Percentiles rank a stretch among this genome's conserved stretches.
Evolutionary conservation across 1,140 invertebrate genomes (phyloP).

Genomic region (Penaeus japonicus): DNA sequence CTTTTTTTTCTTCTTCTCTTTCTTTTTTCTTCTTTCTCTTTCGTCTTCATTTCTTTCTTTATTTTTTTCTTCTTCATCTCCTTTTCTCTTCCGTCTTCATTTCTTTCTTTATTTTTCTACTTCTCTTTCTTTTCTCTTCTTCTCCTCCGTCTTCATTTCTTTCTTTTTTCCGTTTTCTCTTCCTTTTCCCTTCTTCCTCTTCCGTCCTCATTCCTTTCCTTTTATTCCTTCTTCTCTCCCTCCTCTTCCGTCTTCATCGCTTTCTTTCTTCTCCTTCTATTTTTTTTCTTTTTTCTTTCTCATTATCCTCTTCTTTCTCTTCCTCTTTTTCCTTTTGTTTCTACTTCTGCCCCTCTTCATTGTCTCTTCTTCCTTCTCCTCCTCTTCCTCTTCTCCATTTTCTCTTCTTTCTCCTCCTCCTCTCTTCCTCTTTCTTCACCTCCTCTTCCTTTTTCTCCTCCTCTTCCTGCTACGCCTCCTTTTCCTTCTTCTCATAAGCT

Average conservation of each 20-base stretch:
- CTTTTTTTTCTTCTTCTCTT: too few species aligned
- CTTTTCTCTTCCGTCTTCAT: not conserved
- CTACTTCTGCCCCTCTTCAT: not conserved
- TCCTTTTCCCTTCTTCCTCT: too few species aligned
- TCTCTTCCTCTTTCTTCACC: too few species aligned
- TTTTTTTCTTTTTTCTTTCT: not conserved
- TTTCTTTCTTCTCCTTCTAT: not conserved
- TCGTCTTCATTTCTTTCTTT: not conserved
- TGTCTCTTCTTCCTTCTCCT: not conserved
- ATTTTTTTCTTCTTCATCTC: not conserved
- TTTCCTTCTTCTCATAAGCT: too few species aligned
- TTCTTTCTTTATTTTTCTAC: not conserved
- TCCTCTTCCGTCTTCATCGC: not conserved
- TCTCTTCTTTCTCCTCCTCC: not conserved
- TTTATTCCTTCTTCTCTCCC: not conserved
- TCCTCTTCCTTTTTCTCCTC: too few species aligned
- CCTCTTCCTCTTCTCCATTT: not conserved
- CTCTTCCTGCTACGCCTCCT: too few species aligned
- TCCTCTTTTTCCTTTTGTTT: not conserved
- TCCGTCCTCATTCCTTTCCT: not conserved
- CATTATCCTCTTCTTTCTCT: not conserved
- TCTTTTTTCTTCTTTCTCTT: not conserved
- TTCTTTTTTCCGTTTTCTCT: too few species aligned
- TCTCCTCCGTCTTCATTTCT: too few species aligned
- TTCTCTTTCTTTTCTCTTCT: too few species aligned